Evolutionary conservation across 1,140 invertebrate species (phyloP).

Genomic region (Helicorthomorpha holstii): DNA sequence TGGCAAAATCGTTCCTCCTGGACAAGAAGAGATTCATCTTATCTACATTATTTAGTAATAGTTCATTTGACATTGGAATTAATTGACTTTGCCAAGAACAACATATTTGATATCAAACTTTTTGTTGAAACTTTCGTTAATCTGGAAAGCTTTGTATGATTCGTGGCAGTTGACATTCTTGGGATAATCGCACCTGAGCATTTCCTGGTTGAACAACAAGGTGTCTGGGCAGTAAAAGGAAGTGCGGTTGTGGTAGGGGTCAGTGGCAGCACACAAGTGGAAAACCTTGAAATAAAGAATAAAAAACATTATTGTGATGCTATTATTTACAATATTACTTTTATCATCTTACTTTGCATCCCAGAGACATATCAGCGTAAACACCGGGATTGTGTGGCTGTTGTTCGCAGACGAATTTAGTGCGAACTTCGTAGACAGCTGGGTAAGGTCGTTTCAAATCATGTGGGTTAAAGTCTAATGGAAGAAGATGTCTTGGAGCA

Average conservation of each 20-base stretch:
- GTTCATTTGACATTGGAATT: no score
- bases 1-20: no score
- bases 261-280: not conserved
- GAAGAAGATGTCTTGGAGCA: not conserved
- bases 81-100: constrained; percentile 1
- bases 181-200: not conserved
- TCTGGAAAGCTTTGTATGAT: not conserved
- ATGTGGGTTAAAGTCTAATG: not conserved
- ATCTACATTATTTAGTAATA: no score
- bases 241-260: constrained; percentile 1
- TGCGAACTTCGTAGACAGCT: not conserved
- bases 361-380: constrained; percentile 2
- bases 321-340: not conserved
- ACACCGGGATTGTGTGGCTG: constrained; percentile 1
- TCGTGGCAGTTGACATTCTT: constrained; percentile 4
- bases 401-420: not conserved
- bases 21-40: no score
- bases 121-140: not conserved
- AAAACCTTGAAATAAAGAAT: not conserved
- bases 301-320: not conserved
- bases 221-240: not conserved
- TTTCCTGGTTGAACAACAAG: not conserved
- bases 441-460: not conserved
- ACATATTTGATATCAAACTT: constrained; percentile 4
- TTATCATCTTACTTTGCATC: not conserved